Conservation (phyloP, 2,888 invertebrate genomes). For the Lamellibrachia columna region DNA sequence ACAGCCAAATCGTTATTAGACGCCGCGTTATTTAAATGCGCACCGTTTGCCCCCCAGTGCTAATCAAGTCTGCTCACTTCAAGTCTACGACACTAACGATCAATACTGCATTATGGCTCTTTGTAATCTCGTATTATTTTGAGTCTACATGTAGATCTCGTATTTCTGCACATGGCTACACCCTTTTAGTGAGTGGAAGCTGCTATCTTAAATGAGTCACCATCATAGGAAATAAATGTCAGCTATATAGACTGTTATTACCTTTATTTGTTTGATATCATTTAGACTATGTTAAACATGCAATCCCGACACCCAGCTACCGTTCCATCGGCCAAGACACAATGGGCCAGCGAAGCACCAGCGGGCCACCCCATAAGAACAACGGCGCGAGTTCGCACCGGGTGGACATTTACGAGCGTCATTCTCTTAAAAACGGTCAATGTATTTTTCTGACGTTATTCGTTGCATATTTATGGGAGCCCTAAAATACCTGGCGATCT, state of each 20-base stretch:
- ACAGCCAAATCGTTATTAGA: background rate
- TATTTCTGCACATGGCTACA: background rate
- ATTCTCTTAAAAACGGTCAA: too few relatives aligned
- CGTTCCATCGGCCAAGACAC: background rate
- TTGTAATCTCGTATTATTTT: background rate
- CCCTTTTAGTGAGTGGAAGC: background rate
- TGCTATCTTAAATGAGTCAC: background rate
- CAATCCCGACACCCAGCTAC: background rate
- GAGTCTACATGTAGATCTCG: background rate
- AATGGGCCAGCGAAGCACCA: too few relatives aligned
- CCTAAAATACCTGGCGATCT: too few relatives aligned
- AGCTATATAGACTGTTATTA: background rate
- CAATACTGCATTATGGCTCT: background rate
- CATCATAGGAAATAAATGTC: background rate
- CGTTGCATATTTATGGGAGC: too few relatives aligned
- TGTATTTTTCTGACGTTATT: too few relatives aligned
- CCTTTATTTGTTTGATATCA: slow-evolving; percentile 1
- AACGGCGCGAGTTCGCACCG: too few relatives aligned
- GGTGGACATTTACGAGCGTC: too few relatives aligned
- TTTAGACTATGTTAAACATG: background rate
- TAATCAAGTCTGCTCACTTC: background rate
- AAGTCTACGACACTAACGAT: background rate
- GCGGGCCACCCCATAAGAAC: too few relatives aligned
- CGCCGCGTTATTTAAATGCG: background rate
- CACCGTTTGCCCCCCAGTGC: background rate